Conservation (phyloP, 2,888 invertebrate species). For the Pyrgus malvae region DNA sequence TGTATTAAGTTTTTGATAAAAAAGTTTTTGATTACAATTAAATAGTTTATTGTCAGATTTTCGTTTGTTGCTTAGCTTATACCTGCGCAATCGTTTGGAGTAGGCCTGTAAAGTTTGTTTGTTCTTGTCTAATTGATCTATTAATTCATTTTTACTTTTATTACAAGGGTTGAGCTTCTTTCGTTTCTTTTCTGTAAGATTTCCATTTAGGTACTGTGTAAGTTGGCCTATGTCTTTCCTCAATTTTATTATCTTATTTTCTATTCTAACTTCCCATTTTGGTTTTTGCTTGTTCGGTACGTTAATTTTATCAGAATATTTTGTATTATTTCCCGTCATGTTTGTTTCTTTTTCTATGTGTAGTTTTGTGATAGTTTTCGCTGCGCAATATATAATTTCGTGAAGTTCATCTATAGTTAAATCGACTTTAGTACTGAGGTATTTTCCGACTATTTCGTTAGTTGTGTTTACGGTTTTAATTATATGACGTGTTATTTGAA, state of each 20-base stretch:
- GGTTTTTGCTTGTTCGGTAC: not conserved
- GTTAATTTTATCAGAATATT: not conserved
- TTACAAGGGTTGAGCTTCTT: not conserved
- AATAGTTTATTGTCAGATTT: slow-evolving; percentile 11
- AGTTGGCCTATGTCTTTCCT: slow-evolving; percentile 2
- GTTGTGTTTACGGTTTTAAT: too few species aligned
- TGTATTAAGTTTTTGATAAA: slow-evolving; percentile 1
- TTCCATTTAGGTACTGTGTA: not conserved
- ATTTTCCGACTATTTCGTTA: too few species aligned
- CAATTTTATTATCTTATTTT: not conserved
- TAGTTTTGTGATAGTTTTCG: not conserved
- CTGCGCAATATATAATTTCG: not conserved
- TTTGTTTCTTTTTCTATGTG: not conserved
- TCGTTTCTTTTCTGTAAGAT: not conserved
- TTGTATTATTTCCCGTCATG: too few species aligned
- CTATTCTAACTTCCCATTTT: not conserved
- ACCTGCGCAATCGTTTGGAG: slow-evolving; percentile 8
- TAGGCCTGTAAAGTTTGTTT: slow-evolving; percentile 20
- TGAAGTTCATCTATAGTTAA: not conserved
- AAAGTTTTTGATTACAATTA: not conserved
- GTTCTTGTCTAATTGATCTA: slow-evolving; percentile 1
- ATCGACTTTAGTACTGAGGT: too few species aligned
- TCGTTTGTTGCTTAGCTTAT: slow-evolving; percentile 12
- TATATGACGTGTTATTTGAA: too few species aligned
- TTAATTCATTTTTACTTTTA: not conserved